Evolutionary conservation across 2,113 vertebrate species (phyloP).

Genomic region (Heterotis niloticus): DNA sequence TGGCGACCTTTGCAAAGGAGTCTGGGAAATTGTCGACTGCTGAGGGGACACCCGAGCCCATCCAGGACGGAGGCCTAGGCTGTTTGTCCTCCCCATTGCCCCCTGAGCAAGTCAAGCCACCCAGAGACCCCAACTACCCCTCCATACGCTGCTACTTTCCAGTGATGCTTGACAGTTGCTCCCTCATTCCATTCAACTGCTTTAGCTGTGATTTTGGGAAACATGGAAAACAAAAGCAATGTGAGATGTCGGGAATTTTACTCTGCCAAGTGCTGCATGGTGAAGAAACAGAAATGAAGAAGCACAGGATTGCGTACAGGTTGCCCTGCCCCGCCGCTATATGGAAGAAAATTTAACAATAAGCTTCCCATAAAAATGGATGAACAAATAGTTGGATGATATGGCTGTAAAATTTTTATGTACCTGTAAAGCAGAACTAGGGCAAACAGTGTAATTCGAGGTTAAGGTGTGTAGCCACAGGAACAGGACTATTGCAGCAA

Average conservation of each 20-base stretch:
- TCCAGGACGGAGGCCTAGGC: not conserved
- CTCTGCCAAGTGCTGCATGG: too few relatives aligned
- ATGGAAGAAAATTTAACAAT: too few relatives aligned
- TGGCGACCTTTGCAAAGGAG: slow-evolving; percentile 37
- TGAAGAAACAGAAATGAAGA: too few relatives aligned
- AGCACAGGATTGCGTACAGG: too few relatives aligned
- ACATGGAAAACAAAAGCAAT: not conserved
- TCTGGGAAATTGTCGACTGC: slow-evolving; percentile 38
- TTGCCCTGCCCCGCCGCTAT: too few relatives aligned
- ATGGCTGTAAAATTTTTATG: too few relatives aligned
- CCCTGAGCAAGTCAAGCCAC: slow-evolving; percentile 14
- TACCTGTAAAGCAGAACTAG: too few relatives aligned
- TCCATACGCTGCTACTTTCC: not conserved
- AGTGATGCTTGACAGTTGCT: not conserved
- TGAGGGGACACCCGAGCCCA: slow-evolving; percentile 41
- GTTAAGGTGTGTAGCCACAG: too few relatives aligned
- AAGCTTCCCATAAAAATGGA: too few relatives aligned
- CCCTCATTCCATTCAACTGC: not conserved
- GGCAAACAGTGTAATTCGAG: too few relatives aligned
- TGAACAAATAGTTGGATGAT: too few relatives aligned
- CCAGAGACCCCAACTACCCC: not conserved
- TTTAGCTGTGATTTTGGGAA: not conserved
- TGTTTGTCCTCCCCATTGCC: not conserved
- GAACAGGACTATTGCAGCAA: too few relatives aligned
- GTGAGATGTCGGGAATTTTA: not conserved